Conservation (phyloP, 2,113 vertebrate species). For the Chaetura pelagica region DNA sequence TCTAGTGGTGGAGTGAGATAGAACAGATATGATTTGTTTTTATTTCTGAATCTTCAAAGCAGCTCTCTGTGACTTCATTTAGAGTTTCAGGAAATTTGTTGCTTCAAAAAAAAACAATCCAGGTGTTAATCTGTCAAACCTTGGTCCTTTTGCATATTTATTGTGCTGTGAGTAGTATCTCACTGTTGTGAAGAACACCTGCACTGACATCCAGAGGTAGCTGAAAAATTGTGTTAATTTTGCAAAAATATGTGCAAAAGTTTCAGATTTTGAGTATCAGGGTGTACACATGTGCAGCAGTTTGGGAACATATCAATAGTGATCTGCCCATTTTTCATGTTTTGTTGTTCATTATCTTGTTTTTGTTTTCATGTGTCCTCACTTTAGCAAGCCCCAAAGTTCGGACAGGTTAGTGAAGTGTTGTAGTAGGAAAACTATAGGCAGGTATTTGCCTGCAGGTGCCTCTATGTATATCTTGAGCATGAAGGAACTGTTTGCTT, state of each 20-base stretch:
- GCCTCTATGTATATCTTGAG: neutral
- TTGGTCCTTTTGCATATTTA: neutral
- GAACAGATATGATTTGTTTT: neutral
- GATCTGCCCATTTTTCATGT: neutral
- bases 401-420: neutral
- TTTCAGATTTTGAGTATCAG: neutral
- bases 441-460: neutral
- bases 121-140: neutral
- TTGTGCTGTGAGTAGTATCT: neutral
- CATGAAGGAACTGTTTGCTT: neutral
- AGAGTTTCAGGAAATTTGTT: neutral
- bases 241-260: neutral
- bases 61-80: neutral
- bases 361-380: neutral
- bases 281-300: neutral
- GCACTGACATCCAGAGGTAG: rapidly evolving
- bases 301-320: neutral
- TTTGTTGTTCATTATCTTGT: neutral
- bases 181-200: neutral
- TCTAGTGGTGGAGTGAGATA: neutral
- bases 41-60: neutral
- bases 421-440: neutral
- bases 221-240: neutral
- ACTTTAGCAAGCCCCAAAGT: neutral
- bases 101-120: neutral